A percentile compares a stretch with the other conserved stretches of the same genome.
Evolutionary conservation across 2,888 invertebrate genomes (phyloP).

Genomic region (Sturmia bella): DNA sequence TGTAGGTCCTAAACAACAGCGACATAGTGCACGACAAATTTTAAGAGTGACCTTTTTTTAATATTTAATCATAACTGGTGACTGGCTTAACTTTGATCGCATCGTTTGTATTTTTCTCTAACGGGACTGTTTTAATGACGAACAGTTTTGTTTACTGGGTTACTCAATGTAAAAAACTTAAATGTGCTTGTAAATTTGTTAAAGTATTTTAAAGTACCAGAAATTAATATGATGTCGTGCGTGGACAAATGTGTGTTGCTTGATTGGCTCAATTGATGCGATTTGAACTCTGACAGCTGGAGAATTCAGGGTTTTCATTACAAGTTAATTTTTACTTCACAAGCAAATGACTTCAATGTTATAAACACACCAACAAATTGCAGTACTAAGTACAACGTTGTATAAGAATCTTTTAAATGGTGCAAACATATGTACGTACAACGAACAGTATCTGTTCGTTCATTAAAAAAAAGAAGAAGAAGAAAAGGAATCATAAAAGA

Average conservation of each 20-base stretch:
- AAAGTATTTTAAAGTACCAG: constrained; percentile 21
- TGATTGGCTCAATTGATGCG: constrained; percentile 82
- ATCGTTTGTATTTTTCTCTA: too few relatives aligned
- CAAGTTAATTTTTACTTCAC: constrained; percentile 10
- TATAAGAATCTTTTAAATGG: too few relatives aligned
- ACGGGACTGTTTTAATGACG: too few relatives aligned
- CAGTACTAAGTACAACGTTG: too few relatives aligned
- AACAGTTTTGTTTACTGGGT: too few relatives aligned
- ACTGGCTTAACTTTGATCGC: too few relatives aligned
- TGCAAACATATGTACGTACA: background rate
- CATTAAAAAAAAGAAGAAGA: too few relatives aligned
- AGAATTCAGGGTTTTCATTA: constrained; percentile 49
- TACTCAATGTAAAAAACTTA: constrained; percentile 11
- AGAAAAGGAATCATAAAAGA: constrained; percentile 54
- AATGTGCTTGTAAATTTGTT: constrained; percentile 31
- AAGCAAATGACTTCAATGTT: constrained; percentile 5
- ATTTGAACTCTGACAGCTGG: constrained; percentile 81
- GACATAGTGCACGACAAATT: too few relatives aligned
- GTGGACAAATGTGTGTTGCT: constrained; percentile 70
- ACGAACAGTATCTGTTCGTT: background rate
- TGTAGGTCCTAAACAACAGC: too few relatives aligned
- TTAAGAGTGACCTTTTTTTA: too few relatives aligned
- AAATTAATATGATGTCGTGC: constrained; percentile 59
- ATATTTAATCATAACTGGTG: too few relatives aligned
- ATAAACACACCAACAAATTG: background rate